Percentiles rank a stretch among this genome's conserved stretches.
Conservation (phyloP, 1,140 invertebrate genomes). For the Eciton burchellii region DNA sequence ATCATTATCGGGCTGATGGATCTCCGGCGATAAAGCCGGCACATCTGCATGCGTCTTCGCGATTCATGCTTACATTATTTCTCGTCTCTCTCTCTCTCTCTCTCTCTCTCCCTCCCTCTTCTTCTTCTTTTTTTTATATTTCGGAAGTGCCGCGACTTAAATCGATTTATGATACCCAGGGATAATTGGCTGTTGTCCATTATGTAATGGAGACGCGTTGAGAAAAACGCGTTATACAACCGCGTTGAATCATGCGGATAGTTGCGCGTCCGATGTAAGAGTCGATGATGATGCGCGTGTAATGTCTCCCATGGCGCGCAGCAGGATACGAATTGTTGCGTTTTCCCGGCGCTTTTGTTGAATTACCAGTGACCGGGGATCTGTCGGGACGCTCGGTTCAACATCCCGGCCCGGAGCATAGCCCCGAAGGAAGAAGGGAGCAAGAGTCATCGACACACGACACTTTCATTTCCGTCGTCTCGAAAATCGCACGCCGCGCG, state of each 20-base stretch:
- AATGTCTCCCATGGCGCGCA: background rate
- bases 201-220: conserved; percentile 6
- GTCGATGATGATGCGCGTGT: conserved; percentile 16
- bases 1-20: too few species aligned
- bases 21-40: too few species aligned
- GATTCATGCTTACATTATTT: too few species aligned
- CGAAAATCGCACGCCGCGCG: too few species aligned
- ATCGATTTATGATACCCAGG: conserved; percentile 13
- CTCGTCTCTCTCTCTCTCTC: too few species aligned
- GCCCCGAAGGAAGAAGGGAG: too few species aligned
- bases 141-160: background rate
- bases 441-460: too few species aligned
- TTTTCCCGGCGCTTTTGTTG: background rate
- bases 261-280: background rate
- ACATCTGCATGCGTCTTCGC: too few species aligned
- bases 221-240: conserved; percentile 36
- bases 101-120: too few species aligned
- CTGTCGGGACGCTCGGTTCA: background rate
- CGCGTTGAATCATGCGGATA: conserved; percentile 22
- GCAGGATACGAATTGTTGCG: background rate
- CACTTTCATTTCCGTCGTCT: too few species aligned
- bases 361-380: background rate
- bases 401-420: too few species aligned
- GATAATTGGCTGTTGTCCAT: conserved; percentile 26
- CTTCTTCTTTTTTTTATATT: background rate